A percentile compares a stretch with the other conserved stretches of the same genome.
Conservation (phyloP, 2,888 invertebrate genomes). For the Caenorhabditis doughertyi region DNA sequence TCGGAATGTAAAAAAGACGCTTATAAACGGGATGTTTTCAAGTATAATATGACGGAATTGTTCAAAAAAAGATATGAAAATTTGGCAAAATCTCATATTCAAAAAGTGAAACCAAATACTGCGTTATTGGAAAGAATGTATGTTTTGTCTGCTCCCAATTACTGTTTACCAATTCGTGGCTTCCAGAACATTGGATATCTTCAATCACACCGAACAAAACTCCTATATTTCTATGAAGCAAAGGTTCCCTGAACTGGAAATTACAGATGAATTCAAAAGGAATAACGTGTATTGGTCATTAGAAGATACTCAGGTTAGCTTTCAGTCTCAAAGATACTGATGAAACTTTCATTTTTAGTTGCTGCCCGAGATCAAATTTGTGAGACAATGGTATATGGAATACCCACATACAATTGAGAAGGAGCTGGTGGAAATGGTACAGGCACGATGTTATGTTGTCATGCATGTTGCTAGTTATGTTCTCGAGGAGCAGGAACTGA, state of each 20-base stretch:
- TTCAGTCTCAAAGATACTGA: not conserved
- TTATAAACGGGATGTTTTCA: slow-evolving; percentile 18
- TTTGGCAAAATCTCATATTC: slow-evolving; percentile 1
- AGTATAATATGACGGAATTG: slow-evolving; percentile 37
- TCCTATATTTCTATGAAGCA: not conserved
- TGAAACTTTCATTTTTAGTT: not conserved
- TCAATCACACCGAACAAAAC: slow-evolving; percentile 10
- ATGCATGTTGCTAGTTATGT: slow-evolving; percentile 40
- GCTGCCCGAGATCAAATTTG: not conserved
- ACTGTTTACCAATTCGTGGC: not conserved
- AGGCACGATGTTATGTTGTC: slow-evolving; percentile 12
- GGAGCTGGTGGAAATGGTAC: slow-evolving; percentile 18
- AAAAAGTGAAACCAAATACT: slow-evolving; percentile 6
- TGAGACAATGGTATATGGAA: slow-evolving; percentile 6
- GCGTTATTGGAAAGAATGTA: slow-evolving; percentile 38
- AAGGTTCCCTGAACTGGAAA: not conserved
- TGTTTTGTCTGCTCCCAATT: not conserved
- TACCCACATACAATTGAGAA: slow-evolving; percentile 18
- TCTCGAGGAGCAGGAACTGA: slow-evolving; percentile 15
- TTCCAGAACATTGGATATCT: slow-evolving; percentile 7
- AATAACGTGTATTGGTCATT: not conserved
- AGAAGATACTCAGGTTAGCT: not conserved
- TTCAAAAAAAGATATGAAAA: slow-evolving; percentile 25
- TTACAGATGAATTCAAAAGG: not conserved
- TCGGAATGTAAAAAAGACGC: slow-evolving; percentile 13